Evolutionary conservation across 2,113 vertebrate genomes (phyloP).

Genomic region (Microcebus jonahi): DNA sequence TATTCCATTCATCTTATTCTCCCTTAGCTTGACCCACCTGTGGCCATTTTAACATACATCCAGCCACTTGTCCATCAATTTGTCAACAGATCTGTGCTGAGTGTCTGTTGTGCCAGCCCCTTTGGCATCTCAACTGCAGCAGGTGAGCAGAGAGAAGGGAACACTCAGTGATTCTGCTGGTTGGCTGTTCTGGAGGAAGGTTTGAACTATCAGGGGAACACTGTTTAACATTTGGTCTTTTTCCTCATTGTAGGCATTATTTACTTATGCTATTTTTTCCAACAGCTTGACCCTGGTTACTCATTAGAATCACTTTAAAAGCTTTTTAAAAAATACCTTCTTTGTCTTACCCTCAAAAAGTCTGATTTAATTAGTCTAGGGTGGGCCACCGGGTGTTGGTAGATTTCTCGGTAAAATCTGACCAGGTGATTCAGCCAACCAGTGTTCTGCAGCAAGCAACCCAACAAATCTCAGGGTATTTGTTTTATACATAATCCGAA

Average conservation of each 20-base stretch:
- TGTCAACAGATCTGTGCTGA: not conserved
- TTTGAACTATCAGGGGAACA: not conserved
- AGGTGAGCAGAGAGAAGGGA: not conserved
- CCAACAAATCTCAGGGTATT: not conserved
- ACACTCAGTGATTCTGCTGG: not conserved
- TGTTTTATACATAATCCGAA: not conserved
- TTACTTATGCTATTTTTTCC: not conserved
- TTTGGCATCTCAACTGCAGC: not conserved
- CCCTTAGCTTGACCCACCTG: not conserved
- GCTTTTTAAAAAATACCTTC: not conserved
- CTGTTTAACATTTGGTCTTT: not conserved
- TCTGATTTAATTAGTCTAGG: not conserved
- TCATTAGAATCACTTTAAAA: constrained; percentile 24
- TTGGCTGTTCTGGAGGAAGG: not conserved
- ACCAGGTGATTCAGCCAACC: not conserved
- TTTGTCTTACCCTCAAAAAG: not conserved
- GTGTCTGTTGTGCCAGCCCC: not conserved
- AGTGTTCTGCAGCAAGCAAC: not conserved
- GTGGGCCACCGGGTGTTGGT: not conserved
- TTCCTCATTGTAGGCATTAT: not conserved
- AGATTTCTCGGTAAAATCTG: not conserved
- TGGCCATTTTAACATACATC: not conserved
- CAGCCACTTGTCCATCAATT: not conserved
- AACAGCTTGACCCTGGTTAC: not conserved
- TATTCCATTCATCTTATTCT: not conserved